Evolutionary conservation across 1,140 invertebrate genomes (phyloP).

Genomic region (Drosophila tani): DNA sequence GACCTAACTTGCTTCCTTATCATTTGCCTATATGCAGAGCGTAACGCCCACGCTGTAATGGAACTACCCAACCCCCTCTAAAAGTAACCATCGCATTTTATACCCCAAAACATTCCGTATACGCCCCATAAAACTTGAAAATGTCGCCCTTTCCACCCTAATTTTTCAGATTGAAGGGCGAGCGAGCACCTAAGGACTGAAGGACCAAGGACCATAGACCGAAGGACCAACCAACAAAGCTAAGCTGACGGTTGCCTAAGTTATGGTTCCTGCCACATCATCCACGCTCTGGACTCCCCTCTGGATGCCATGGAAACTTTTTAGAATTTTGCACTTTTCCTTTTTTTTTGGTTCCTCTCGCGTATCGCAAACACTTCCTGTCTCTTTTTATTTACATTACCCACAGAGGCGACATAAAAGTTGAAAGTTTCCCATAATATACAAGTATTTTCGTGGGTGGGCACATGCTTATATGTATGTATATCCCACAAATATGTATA

Average conservation of each 20-base stretch:
- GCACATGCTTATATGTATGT: slow-evolving; percentile 37
- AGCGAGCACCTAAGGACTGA: slow-evolving; percentile 33
- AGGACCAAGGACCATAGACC: slow-evolving; percentile 29
- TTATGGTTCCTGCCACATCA: slow-evolving; percentile 47
- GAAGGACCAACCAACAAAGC: slow-evolving; percentile 40
- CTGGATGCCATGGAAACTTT: slow-evolving; percentile 27
- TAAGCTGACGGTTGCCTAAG: slow-evolving; percentile 41
- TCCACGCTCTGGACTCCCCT: not conserved
- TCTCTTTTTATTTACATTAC: slow-evolving; percentile 82
- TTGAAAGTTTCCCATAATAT: slow-evolving; percentile 51
- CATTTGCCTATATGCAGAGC: slow-evolving; percentile 65
- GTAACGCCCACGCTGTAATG: slow-evolving; percentile 13
- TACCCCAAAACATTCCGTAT: slow-evolving; percentile 41
- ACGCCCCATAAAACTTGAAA: slow-evolving; percentile 62
- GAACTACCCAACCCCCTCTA: not conserved
- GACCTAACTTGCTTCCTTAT: slow-evolving; percentile 4
- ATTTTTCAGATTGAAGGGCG: slow-evolving; percentile 47
- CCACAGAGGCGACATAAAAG: slow-evolving; percentile 71
- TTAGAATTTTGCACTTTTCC: slow-evolving; percentile 62
- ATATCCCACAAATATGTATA: slow-evolving; percentile 48
- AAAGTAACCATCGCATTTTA: slow-evolving; percentile 2
- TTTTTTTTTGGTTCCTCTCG: slow-evolving; percentile 42
- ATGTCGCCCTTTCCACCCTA: slow-evolving; percentile 9
- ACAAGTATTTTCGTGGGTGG: slow-evolving; percentile 30
- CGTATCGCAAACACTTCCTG: slow-evolving; percentile 73